Percentiles rank a stretch among this genome's conserved stretches.
Evolutionary conservation across 2,888 invertebrate genomes (phyloP).

Genomic region (Clunio marinus): DNA sequence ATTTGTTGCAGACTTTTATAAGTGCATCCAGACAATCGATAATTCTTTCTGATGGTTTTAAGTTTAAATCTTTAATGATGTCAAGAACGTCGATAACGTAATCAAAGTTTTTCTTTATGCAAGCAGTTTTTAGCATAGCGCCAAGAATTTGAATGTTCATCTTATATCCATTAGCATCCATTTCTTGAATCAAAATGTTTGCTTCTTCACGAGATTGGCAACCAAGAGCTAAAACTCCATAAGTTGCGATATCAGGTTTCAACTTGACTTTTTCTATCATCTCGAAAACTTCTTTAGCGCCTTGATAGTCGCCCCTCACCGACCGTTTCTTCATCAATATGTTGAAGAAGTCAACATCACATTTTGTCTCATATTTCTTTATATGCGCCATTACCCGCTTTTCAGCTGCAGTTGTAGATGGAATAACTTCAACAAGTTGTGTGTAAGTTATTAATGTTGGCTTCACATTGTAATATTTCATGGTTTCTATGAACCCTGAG

Average conservation of each 20-base stretch:
- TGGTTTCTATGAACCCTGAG: constrained; percentile 68
- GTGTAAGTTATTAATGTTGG: constrained; percentile 79
- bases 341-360: constrained; percentile 82
- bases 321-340: constrained; percentile 78
- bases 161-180: constrained; percentile 64
- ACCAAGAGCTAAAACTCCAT: constrained; percentile 76
- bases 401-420: constrained; percentile 64
- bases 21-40: constrained; percentile 62
- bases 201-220: constrained; percentile 65
- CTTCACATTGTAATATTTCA: constrained; percentile 61
- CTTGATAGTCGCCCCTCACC: constrained; percentile 62
- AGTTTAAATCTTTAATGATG: constrained; percentile 57
- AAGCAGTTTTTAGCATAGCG: constrained; percentile 65
- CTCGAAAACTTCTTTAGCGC: constrained; percentile 60
- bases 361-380: constrained; percentile 56
- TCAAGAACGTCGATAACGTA: constrained; percentile 69
- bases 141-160: constrained; percentile 72
- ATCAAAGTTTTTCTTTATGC: constrained; percentile 57
- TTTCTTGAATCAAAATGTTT: constrained; percentile 61
- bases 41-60: constrained; percentile 61
- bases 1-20: constrained; percentile 55
- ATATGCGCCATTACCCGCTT: constrained; percentile 62
- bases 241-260: constrained; percentile 73
- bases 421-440: constrained; percentile 67
- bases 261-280: constrained; percentile 57